Evolutionary conservation across 92 coral and sea anemone genomes (phyloP).

Genomic region (Actinernus sp.): DNA sequence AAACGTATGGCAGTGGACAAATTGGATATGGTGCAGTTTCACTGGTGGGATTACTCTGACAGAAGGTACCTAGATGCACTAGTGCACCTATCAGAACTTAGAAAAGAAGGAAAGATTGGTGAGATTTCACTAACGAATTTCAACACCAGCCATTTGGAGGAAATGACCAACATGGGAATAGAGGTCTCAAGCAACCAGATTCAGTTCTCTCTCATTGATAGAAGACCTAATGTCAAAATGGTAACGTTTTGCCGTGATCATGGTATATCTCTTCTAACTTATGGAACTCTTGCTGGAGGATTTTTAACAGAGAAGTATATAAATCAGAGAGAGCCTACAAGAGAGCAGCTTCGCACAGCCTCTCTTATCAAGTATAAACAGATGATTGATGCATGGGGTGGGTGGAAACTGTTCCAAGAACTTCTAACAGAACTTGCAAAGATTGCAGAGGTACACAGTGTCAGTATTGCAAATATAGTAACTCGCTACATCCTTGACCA

Average conservation of each 20-base stretch:
- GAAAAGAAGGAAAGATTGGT: constrained; percentile 61
- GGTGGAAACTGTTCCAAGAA: constrained; percentile 82
- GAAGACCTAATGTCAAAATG: constrained; percentile 77
- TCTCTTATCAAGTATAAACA: constrained; percentile 87
- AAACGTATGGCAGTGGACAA: constrained; percentile 84
- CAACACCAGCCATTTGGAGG: constrained; percentile 68
- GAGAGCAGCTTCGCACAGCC: constrained; percentile 66
- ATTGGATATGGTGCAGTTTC: constrained; percentile 89
- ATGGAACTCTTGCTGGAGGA: constrained; percentile 87
- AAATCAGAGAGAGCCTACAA: constrained; percentile 54
- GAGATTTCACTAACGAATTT: constrained; percentile 84
- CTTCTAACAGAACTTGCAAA: constrained; percentile 58
- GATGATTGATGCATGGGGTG: constrained; percentile 92
- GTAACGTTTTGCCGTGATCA: constrained; percentile 58
- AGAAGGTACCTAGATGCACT: constrained; percentile 82
- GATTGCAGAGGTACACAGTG: constrained; percentile 65
- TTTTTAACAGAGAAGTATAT: constrained; percentile 70
- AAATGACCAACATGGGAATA: constrained; percentile 63
- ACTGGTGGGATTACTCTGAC: constrained; percentile 94
- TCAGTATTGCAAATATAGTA: constrained; percentile 86
- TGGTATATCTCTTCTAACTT: constrained; percentile 76
- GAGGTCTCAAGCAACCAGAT: constrained; percentile 83
- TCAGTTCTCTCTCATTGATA: constrained; percentile 87
- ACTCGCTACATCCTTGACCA: constrained; percentile 78
- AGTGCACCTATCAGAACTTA: constrained; percentile 70